Evolutionary conservation across 2,797 vertebrate genomes (phyloP), one percentile per base, ranked within the genome.

Genomic region (Aulostomus chinensis): DNA sequence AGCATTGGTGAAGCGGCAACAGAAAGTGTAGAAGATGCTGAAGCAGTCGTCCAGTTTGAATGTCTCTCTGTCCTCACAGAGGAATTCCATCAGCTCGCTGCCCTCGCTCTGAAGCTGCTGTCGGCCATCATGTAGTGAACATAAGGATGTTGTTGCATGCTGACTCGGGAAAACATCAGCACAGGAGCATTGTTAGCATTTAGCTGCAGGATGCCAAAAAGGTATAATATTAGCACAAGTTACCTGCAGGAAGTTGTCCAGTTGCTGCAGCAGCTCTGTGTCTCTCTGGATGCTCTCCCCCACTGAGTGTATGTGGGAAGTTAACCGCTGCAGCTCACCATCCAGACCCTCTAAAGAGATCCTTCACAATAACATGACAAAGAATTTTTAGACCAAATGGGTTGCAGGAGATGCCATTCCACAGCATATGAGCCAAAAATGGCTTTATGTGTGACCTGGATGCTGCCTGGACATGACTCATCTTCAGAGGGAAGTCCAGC

Each of bases 11-110:
- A 98, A 98, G 69, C 80, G 91, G 68, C 80, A 30, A 57, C 94
- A 96, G 86, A 98, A 98, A 56, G 91, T 88, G 59, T 91, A 84
- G 76, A 97, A 94, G 72, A 96, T 93, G 68, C 89, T 85, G 72
- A 98, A 94, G 58, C 95, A 95, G 42, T 97, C 94, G 5, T 97
- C 94, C 81, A 97, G 78, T 33, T 90, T 92, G 91, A 96, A 94
- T 0, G 91, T 86, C 20, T 94, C 91, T 81, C 85, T 91, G 81
- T 98, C 96, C 81, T 98, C 96, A 16, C 96, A 98, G 88, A 97
- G 95, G 72, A 98, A 98, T 65, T 96, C 93, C 2, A 95, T 93
- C n/a, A 98, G 91, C 45, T 91, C 78, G 2, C 86, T 81, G 43
- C 90, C 91, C 30, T 94, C 92, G 1, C 61, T 77, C 51, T 78